Percentiles rank a stretch among this genome's conserved stretches.
These are phyloP conservation scores for Metellina segmentata DNA, from an alignment of 2,888 invertebrate species.

Conservation along the genomic window DNA sequence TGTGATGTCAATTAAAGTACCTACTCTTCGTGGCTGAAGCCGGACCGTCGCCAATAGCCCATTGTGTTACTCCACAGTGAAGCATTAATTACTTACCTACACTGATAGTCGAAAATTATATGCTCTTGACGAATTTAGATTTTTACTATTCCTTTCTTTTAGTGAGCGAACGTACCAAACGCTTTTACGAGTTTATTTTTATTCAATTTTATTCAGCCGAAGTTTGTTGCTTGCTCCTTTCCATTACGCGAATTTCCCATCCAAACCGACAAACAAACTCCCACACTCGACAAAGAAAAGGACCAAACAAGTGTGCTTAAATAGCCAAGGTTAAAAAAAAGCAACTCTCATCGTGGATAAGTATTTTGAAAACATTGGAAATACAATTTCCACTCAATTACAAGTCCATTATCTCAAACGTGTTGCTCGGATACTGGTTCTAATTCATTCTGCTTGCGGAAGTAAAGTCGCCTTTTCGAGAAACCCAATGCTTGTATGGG, in stretches of 20 bases:
- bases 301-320: not conserved
- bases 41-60: too few species aligned
- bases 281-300: not conserved
- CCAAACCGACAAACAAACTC: not conserved
- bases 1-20: too few species aligned
- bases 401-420: not conserved
- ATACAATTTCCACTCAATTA: not conserved
- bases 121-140: too few species aligned
- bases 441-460: constrained; percentile 15
- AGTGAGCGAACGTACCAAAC: too few species aligned
- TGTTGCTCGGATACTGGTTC: not conserved
- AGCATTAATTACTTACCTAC: too few species aligned
- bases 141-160: too few species aligned
- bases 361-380: not conserved
- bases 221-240: too few species aligned
- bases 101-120: too few species aligned
- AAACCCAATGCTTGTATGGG: not conserved
- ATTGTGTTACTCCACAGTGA: too few species aligned
- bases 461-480: not conserved
- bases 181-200: too few species aligned
- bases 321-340: not conserved
- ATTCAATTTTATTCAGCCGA: too few species aligned
- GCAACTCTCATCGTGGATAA: not conserved
- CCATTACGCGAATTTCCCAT: not conserved
- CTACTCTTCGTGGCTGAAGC: too few species aligned